These are phyloP conservation scores for Chrysopilus asiliformis DNA, from an alignment of 2,888 invertebrate species.

Conservation along the genomic window DNA sequence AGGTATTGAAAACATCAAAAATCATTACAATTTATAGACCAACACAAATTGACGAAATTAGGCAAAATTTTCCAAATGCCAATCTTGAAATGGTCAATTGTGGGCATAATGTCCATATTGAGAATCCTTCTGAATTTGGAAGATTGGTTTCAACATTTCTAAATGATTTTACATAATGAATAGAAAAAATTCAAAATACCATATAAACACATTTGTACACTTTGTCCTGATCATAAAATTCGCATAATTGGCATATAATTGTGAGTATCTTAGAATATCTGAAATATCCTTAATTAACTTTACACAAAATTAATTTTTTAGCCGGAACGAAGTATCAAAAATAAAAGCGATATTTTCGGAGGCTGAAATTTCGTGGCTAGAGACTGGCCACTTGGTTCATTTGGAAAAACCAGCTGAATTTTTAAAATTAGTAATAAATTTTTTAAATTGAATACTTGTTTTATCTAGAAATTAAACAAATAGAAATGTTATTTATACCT, in stretches of 20 bases:
- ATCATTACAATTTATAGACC: constrained; percentile 1
- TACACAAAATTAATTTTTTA: no score
- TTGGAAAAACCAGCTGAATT: constrained; percentile 64
- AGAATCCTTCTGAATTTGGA: constrained; percentile 50
- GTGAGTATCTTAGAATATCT: no score
- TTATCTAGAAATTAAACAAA: no score
- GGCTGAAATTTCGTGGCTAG: constrained; percentile 37
- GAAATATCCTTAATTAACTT: no score
- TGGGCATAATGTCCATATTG: constrained; percentile 64
- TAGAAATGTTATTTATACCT: no score
- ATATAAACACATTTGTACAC: no score
- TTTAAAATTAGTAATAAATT: constrained; percentile 31
- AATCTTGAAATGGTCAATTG: constrained; percentile 49
- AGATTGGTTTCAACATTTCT: constrained; percentile 4
- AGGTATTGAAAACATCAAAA: not conserved
- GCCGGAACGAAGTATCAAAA: constrained; percentile 39
- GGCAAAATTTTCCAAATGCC: constrained; percentile 46
- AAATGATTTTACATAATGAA: not conserved
- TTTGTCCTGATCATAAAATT: no score
- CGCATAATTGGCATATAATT: no score
- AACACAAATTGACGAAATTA: constrained; percentile 7
- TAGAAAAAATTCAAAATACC: no score
- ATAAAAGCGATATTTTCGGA: constrained; percentile 53
- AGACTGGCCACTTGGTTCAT: constrained; percentile 90
- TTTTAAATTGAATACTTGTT: no score